Conservation (phyloP, 2,888 invertebrate species). For the Caenorhabditis sinica region DNA sequence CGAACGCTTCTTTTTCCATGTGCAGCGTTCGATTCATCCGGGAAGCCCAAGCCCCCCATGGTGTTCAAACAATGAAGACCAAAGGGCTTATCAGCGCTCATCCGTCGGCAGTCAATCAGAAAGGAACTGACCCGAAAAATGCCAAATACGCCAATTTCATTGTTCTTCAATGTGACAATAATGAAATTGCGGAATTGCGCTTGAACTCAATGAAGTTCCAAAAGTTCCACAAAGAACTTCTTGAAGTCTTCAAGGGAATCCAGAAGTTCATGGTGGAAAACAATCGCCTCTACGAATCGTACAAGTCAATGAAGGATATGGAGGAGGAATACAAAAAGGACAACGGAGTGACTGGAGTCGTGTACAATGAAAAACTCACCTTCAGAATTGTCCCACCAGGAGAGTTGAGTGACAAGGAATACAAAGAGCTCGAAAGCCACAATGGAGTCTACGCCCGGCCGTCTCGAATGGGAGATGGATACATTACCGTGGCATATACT, state of each 20-base stretch:
- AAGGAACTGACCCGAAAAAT: neutral
- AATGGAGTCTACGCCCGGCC: constrained; percentile 11
- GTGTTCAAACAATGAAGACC: constrained; percentile 14
- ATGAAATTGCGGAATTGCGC: neutral
- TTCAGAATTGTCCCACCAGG: constrained; percentile 24
- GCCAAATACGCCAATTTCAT: constrained; percentile 11
- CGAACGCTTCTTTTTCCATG: neutral
- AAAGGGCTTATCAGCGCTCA: constrained; percentile 6
- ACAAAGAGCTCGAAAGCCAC: neutral
- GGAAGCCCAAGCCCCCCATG: neutral
- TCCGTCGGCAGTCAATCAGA: neutral
- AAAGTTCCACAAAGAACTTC: neutral
- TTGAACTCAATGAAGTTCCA: neutral
- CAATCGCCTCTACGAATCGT: neutral
- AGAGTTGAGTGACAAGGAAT: neutral
- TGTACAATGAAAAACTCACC: neutral
- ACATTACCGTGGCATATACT: constrained; percentile 8
- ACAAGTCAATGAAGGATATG: neutral
- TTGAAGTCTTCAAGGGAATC: neutral
- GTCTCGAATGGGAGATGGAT: constrained; percentile 2
- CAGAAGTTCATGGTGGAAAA: neutral
- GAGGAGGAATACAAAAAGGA: neutral
- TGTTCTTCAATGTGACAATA: neutral
- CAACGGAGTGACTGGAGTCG: neutral
- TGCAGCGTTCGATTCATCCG: neutral